Evolutionary conservation across 2,888 invertebrate species (phyloP), one percentile per base, ranked within the genome.

Genomic region (Xanthorhoe designata): DNA sequence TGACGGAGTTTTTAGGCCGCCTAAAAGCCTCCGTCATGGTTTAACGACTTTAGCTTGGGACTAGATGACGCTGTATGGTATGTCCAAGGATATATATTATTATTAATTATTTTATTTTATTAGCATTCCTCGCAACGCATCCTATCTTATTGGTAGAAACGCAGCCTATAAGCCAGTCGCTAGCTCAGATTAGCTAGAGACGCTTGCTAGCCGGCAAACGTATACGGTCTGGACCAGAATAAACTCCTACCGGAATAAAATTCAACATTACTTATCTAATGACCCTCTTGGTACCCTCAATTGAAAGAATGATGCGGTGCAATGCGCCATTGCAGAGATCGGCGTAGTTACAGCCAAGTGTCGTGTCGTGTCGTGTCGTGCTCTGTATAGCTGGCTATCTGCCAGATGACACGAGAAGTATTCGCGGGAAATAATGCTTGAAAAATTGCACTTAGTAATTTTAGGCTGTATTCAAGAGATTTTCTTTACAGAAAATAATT

Each of bases 261-360:
- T 42, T 13, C 10, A 3, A 42, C 13, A 42, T 13, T 42, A 42
- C 38, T 42, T 38, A 45, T 45, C 24, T 61, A 64, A 64, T 53
- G 53, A 59, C 59, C 49, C 58, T 47, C 49, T 42, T 52, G 63
- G 45, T 62, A 24, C 49, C 15, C 49, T 52, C 51, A 50, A 57
- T 57, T 62, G 55, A 47, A 47, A 47, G 47, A 42, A 49, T 66
- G 62, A 63, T 63, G 60, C 60, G 62, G 61, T 47, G 60, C 10
- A 60, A 29, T 67, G 67, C 67, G 63, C 47, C 67, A 67, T 17
- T 67, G 60, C 63, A 62, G 61, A 50, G 50, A 50, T 19, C 47
- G 18, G 52, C 42, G 54, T 58, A 62, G 66, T 63, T 29, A 56
- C 24, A 32, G 32, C 53, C 58, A 42, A 47, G 54, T 57, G 63